Conservation (phyloP, 2,888 invertebrate species). For the Drosophila conformis region DNA sequence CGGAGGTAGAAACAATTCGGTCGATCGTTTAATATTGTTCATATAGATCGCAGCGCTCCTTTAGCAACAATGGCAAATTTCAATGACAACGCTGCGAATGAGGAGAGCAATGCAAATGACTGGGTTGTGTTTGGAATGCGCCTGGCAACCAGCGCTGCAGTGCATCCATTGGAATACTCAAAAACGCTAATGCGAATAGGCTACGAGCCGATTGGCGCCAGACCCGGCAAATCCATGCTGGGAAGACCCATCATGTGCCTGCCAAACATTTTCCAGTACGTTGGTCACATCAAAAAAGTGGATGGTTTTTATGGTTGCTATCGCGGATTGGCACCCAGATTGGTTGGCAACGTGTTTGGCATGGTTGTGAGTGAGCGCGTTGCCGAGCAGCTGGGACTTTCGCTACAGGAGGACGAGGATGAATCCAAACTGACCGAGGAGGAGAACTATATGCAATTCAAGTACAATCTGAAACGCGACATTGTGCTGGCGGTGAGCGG, state of each 20-base stretch:
- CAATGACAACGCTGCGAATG: slow-evolving; percentile 38
- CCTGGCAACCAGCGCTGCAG: slow-evolving; percentile 84
- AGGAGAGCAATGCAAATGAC: slow-evolving; percentile 77
- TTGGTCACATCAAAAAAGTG: slow-evolving; percentile 92
- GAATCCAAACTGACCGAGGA: slow-evolving; percentile 85
- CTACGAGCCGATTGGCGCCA: slow-evolving; percentile 94
- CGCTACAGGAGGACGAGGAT: slow-evolving; percentile 81
- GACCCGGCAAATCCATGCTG: slow-evolving; percentile 91
- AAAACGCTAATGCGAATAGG: slow-evolving; percentile 94
- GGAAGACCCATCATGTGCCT: slow-evolving; percentile 92
- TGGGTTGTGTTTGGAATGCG: slow-evolving; percentile 84
- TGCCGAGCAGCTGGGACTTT: slow-evolving; percentile 77
- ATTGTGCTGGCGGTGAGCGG: slow-evolving; percentile 91
- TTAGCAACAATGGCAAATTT: slow-evolving; percentile 47
- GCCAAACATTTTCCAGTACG: slow-evolving; percentile 96
- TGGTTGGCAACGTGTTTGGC: slow-evolving; percentile 89
- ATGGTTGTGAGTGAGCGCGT: slow-evolving; percentile 82
- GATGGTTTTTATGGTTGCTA: slow-evolving; percentile 96
- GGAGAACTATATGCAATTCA: slow-evolving; percentile 86
- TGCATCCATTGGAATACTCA: slow-evolving; percentile 94
- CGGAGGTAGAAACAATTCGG: slow-evolving; percentile 43
- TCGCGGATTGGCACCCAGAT: slow-evolving; percentile 92
- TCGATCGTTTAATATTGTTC: slow-evolving; percentile 35
- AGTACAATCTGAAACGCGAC: slow-evolving; percentile 87
- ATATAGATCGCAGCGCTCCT: slow-evolving; percentile 20